Evolutionary conservation across 2,888 invertebrate species (phyloP).

Genomic region (Drosophila kambysellisi): DNA sequence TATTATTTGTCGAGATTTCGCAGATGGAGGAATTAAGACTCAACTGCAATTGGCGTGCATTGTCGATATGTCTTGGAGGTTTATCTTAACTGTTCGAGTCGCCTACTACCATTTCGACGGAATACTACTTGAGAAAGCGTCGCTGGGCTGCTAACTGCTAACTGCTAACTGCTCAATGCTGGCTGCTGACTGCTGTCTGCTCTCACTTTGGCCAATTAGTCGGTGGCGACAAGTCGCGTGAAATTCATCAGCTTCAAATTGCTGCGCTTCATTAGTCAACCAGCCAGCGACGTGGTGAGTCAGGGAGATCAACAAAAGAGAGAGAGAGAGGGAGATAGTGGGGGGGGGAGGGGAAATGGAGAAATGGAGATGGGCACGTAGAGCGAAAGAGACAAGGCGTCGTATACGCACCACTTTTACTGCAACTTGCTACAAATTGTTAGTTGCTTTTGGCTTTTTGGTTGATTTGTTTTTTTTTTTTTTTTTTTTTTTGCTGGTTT

Average conservation of each 20-base stretch:
- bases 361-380: slow-evolving; percentile 4
- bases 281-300: slow-evolving; percentile 11
- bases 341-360: too few relatives aligned
- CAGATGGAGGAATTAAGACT: slow-evolving; percentile 14
- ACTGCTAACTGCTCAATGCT: slow-evolving; percentile 4
- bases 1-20: not conserved
- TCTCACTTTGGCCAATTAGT: slow-evolving; percentile 64
- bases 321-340: not conserved
- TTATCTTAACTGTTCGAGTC: slow-evolving; percentile 27
- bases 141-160: slow-evolving; percentile 21
- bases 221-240: slow-evolving; percentile 55
- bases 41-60: slow-evolving; percentile 1
- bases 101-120: slow-evolving; percentile 44
- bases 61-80: slow-evolving; percentile 1
- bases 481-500: slow-evolving; percentile 24
- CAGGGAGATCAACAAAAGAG: not conserved
- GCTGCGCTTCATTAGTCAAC: slow-evolving; percentile 52
- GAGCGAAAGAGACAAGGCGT: slow-evolving; percentile 32
- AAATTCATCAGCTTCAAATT: slow-evolving; percentile 55
- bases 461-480: slow-evolving; percentile 7
- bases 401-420: slow-evolving; percentile 65
- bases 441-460: slow-evolving; percentile 38
- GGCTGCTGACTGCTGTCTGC: slow-evolving; percentile 30
- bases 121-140: slow-evolving; percentile 46
- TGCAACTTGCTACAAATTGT: slow-evolving; percentile 66